These are phyloP conservation scores for Rhinoraja longicauda DNA, from an alignment of 2,797 vertebrate genomes.

Conservation along the genomic window DNA sequence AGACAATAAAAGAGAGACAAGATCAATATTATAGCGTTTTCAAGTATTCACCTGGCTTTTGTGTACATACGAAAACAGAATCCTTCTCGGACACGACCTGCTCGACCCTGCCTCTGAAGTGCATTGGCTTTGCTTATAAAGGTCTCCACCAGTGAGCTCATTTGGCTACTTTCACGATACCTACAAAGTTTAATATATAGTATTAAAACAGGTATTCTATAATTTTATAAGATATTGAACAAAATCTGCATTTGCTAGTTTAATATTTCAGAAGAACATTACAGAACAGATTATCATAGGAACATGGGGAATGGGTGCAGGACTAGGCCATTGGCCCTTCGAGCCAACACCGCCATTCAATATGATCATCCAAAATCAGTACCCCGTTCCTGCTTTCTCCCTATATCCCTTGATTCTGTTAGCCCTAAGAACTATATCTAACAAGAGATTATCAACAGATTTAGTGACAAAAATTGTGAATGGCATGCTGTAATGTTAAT, in stretches of 20 bases:
- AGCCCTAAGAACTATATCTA: no score
- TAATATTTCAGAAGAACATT: background rate
- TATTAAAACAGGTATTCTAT: background rate
- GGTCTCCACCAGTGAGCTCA: conserved; percentile 93
- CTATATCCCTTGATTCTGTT: no score
- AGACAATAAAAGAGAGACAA: background rate
- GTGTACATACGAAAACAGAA: conserved; percentile 94
- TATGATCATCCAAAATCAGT: no score
- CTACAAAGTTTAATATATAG: conserved; percentile 51
- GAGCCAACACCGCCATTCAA: no score
- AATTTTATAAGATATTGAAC: background rate
- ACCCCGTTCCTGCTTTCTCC: no score
- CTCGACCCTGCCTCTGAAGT: conserved; percentile 90
- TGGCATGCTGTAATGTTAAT: background rate
- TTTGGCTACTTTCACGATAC: conserved; percentile 95
- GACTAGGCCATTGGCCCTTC: no score
- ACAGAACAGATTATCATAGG: background rate
- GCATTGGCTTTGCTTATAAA: conserved; percentile 97
- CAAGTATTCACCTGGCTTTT: conserved; percentile 67
- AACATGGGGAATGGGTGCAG: no score
- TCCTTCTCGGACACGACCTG: conserved; percentile 79
- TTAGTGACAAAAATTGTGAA: background rate
- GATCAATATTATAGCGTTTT: background rate
- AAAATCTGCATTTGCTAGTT: background rate
- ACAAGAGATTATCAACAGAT: background rate